phyloP scores from a whole-genome alignment of 2,113 vertebrate genomes.

The Suricata suricatta region DNA sequence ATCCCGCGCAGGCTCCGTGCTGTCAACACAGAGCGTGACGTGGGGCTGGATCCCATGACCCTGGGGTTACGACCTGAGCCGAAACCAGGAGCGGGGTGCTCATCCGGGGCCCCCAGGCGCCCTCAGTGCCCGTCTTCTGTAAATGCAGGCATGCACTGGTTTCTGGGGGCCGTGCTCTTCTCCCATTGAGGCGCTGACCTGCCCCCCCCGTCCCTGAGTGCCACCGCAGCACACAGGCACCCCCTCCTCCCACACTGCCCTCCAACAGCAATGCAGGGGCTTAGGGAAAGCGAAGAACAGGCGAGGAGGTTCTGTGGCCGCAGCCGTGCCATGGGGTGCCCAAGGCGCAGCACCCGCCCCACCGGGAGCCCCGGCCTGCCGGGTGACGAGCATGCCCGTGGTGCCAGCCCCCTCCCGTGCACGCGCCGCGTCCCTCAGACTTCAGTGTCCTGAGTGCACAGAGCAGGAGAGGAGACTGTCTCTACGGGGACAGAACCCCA shows the following conservation, averaged over 20 bases:
- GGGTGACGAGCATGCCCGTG: fast-evolving
- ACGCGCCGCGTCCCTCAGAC: background rate
- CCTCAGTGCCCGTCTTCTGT: too few relatives aligned
- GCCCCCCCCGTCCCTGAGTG: background rate
- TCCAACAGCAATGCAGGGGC: fast-evolving
- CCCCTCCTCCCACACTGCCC: background rate
- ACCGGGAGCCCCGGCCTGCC: too few relatives aligned
- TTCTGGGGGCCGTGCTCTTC: background rate
- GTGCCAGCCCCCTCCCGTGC: too few relatives aligned
- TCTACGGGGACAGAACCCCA: background rate
- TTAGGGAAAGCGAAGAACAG: fast-evolving
- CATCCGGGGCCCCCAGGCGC: too few relatives aligned
- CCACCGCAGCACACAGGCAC: fast-evolving
- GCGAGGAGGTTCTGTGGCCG: too few relatives aligned
- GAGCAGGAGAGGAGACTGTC: background rate
- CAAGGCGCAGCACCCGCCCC: too few relatives aligned
- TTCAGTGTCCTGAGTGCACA: background rate
- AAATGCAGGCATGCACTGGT: too few relatives aligned
- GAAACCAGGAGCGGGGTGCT: too few relatives aligned
- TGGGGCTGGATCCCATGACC: too few relatives aligned
- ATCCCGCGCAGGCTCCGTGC: too few relatives aligned
- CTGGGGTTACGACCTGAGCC: too few relatives aligned
- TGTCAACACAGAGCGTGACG: too few relatives aligned
- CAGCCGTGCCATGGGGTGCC: fast-evolving
- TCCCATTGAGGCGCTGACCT: background rate